Evolutionary conservation across 2,797 vertebrate species (phyloP), one percentile per base, ranked within the genome.

Genomic region (Oreonectes daqikongensis): DNA sequence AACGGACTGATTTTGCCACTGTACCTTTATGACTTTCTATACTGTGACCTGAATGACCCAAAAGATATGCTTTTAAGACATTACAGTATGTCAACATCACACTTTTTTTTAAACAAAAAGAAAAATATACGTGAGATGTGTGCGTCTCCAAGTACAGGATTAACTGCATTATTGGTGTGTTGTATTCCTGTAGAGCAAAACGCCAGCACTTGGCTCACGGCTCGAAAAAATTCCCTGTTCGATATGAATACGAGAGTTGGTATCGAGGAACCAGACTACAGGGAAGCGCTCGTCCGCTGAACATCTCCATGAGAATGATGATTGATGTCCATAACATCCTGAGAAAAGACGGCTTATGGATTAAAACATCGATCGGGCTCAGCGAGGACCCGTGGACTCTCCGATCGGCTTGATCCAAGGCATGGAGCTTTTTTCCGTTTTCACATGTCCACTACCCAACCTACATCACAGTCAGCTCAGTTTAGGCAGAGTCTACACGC

Each of bases 291-390:
- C 11, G 24, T 44, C 79, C 24, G 50, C 28, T 59, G 61, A 79
- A 77, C 72, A 81, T 64, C 52, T 67, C 50, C 69, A 48, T 75
- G 74, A 81, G 79, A 72, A 81, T 65, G 75, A 77, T 79, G 81
- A 83, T 72, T 83, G 81, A 84, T 83, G 81, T 75, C 80, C 80
- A 80, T 82, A 84, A 83, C 81, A 83, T 83, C 81, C 81, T 75
- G 73, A 83, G 79, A 83, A 84, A 83, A 83, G 74, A 83, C 75
- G 67, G 61, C 68, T 81, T 83, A 84, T 83, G 83, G 81, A 84
- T 84, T 81, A 57, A 46, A 73, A 55, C 72, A 83, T 84, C 28
- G 81, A 84, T 81, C 67, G 48, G 78, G 79, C 73, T 82, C 75
- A 67, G 76, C 5, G 68, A 78, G 70, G 68, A 80, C 68, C 78